Evolutionary conservation across 2,113 vertebrate genomes (phyloP).

Genomic region (Cyphomyrus discorhynchus): DNA sequence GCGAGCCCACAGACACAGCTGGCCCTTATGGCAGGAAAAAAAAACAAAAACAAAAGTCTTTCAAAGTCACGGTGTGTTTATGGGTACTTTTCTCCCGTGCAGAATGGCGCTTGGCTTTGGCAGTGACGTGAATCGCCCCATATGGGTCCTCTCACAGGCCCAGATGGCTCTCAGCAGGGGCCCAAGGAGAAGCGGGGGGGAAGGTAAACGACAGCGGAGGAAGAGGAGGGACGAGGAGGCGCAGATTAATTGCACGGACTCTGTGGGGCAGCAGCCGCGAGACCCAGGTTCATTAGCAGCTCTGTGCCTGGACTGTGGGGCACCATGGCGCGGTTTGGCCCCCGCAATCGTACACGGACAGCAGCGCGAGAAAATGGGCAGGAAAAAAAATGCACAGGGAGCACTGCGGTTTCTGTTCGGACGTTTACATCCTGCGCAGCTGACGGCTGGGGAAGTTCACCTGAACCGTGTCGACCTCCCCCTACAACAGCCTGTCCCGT

Average conservation of each 20-base stretch:
- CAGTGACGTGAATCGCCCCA: not conserved
- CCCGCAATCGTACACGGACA: not conserved
- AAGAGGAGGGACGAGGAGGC: conserved; percentile 3
- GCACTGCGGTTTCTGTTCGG: not conserved
- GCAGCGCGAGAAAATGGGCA: not conserved
- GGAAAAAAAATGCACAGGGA: not conserved
- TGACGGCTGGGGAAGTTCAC: not conserved
- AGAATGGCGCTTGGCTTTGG: not conserved
- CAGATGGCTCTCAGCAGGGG: conserved; percentile 21
- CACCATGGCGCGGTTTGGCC: not conserved
- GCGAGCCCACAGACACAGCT: not conserved
- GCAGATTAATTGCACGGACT: conserved; percentile 24
- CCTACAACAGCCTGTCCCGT: not conserved
- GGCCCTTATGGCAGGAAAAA: conserved; percentile 5
- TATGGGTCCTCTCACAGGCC: conserved; percentile 14
- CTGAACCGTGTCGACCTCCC: not conserved
- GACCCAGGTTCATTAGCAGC: conserved; percentile 28
- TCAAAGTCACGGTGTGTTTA: conserved; percentile 16
- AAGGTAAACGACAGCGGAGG: conserved; percentile 14
- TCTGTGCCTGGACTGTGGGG: conserved; percentile 5
- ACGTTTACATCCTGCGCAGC: not conserved
- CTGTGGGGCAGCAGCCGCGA: conserved; percentile 12
- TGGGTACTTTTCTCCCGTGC: not conserved
- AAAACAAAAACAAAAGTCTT: conserved; percentile 15
- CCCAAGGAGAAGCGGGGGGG: not conserved